phyloP scores from a whole-genome alignment of 2,113 vertebrate genomes.

The Oncorhynchus kisutch region DNA sequence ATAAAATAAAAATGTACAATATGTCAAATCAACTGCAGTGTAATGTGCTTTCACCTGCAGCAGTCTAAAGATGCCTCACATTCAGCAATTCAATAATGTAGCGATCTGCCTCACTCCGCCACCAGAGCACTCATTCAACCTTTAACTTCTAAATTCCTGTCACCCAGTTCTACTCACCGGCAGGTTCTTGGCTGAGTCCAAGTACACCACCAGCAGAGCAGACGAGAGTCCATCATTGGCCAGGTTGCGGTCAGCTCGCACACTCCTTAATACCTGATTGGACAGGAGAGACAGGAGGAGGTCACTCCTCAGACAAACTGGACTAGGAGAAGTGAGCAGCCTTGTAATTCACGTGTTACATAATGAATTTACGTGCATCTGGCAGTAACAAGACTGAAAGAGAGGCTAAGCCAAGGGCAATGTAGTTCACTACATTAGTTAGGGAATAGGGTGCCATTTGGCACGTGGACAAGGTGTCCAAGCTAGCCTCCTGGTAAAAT shows the following conservation, averaged over 20 bases:
- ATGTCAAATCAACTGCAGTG: not conserved
- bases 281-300: not conserved
- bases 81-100: not conserved
- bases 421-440: too few relatives aligned
- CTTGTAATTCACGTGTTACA: not conserved
- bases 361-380: not conserved
- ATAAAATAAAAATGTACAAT: not conserved
- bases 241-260: conserved; percentile 86
- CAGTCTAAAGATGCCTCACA: not conserved
- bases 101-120: not conserved
- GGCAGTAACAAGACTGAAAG: too few relatives aligned
- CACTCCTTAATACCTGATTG: conserved; percentile 82
- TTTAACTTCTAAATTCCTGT: not conserved
- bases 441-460: too few relatives aligned
- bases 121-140: not conserved
- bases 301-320: not conserved
- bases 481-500: too few relatives aligned
- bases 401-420: too few relatives aligned
- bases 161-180: conserved; percentile 79
- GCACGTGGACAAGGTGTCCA: too few relatives aligned
- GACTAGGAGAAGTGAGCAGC: not conserved
- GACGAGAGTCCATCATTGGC: conserved; percentile 89
- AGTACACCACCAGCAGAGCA: conserved; percentile 87
- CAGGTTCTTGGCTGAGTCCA: conserved; percentile 93
- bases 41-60: not conserved